Conservation (phyloP, 1,140 invertebrate species). For the Bombus superbus region DNA sequence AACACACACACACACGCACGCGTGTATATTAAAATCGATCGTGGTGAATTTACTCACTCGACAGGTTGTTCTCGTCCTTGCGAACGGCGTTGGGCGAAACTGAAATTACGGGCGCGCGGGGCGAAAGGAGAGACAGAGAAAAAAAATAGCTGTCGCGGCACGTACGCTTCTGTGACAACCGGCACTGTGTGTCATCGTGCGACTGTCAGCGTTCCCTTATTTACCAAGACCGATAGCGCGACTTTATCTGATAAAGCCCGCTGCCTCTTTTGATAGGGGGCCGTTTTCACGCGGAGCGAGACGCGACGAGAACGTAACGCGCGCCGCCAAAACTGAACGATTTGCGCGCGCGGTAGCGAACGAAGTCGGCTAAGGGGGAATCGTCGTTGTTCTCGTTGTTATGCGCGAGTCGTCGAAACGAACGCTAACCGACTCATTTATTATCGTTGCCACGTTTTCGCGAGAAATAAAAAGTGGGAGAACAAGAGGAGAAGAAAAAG, state of each 20-base stretch:
- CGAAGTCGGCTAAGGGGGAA: slow-evolving; percentile 25
- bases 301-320: too few species aligned
- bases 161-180: slow-evolving; percentile 56
- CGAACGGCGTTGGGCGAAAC: slow-evolving; percentile 18
- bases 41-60: slow-evolving; percentile 43
- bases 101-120: slow-evolving; percentile 46
- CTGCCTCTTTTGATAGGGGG: slow-evolving; percentile 50
- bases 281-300: slow-evolving; percentile 26
- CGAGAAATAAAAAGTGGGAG: accelerated
- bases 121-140: slow-evolving; percentile 7
- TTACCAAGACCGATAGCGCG: slow-evolving; percentile 70
- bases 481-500: background rate
- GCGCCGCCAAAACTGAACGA: background rate
- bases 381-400: slow-evolving; percentile 47
- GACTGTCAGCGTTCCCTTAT: slow-evolving; percentile 69
- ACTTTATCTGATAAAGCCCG: slow-evolving; percentile 73
- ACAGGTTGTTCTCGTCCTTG: slow-evolving; percentile 22
- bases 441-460: slow-evolving; percentile 39
- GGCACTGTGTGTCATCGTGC: slow-evolving; percentile 62
- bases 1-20: too few species aligned
- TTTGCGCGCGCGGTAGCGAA: slow-evolving; percentile 16
- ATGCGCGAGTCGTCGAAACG: slow-evolving; percentile 49
- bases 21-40: slow-evolving; percentile 37
- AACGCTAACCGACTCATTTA: slow-evolving; percentile 50
- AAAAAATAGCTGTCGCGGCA: slow-evolving; percentile 61